phyloP scores from a whole-genome alignment of 2,888 invertebrate species.

The Pollenia angustigena region DNA sequence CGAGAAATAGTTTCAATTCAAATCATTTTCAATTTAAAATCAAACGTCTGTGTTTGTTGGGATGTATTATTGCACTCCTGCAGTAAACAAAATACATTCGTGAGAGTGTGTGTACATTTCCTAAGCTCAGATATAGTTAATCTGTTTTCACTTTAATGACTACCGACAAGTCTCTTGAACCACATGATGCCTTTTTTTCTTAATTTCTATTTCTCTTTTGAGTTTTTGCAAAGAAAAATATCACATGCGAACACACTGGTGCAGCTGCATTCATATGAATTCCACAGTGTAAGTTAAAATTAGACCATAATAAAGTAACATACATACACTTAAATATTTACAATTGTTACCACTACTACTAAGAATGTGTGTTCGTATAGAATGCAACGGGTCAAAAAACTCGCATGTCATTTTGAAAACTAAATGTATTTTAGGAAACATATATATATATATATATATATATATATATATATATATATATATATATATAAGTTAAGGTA shows the following conservation, averaged over 20 bases:
- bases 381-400: slow-evolving; percentile 6
- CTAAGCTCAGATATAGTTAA: slow-evolving; percentile 49
- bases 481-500: too few relatives aligned
- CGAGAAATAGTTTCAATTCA: too few relatives aligned
- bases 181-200: slow-evolving; percentile 31
- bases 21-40: too few relatives aligned
- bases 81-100: not conserved
- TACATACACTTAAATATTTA: not conserved
- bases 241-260: not conserved
- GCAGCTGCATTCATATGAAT: not conserved
- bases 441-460: too few relatives aligned
- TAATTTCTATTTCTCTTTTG: not conserved
- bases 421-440: slow-evolving; percentile 6
- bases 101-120: slow-evolving; percentile 23
- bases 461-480: too few relatives aligned
- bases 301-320: not conserved
- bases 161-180: slow-evolving; percentile 52
- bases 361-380: not conserved
- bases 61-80: not conserved
- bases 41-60: too few relatives aligned
- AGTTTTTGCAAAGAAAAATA: not conserved
- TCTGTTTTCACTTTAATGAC: slow-evolving; percentile 60
- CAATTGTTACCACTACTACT: too few relatives aligned
- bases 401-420: slow-evolving; percentile 1
- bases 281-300: not conserved